Evolutionary conservation across 2,797 vertebrate genomes (phyloP).

Genomic region (Muscicapa striata): DNA sequence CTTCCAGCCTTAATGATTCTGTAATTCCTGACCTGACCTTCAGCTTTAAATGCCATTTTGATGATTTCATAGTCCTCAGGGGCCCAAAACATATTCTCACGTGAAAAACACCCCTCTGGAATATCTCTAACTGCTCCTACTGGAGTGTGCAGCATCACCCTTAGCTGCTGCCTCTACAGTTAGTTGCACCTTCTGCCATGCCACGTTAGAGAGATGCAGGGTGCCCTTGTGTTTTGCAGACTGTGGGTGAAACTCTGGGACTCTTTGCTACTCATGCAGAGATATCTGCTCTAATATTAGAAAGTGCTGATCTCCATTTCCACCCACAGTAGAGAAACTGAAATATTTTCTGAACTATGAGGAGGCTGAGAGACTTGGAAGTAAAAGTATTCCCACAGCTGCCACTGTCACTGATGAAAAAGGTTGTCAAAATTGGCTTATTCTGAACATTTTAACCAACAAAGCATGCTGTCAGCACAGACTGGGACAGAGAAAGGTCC

Average conservation of each 20-base stretch:
- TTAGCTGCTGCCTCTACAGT: background rate
- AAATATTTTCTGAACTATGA: background rate
- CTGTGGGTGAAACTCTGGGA: accelerated
- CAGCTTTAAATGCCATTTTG: background rate
- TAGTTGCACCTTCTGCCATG: background rate
- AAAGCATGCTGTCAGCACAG: background rate
- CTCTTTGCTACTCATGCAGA: background rate
- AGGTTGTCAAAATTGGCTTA: background rate
- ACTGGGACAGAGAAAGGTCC: background rate
- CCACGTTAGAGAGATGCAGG: background rate
- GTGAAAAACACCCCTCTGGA: background rate
- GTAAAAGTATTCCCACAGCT: background rate
- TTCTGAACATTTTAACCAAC: background rate
- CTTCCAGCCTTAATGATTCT: background rate
- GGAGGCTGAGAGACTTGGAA: background rate
- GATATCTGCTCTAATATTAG: background rate
- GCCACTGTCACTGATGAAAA: background rate
- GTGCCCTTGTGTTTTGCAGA: background rate
- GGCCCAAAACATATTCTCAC: background rate
- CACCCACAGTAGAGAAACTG: background rate
- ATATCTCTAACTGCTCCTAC: background rate
- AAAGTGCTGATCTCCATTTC: background rate
- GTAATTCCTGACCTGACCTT: background rate
- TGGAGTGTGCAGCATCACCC: background rate
- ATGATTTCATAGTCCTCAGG: background rate